phyloP scores from a whole-genome alignment of 2,113 vertebrate species.

The Nannobrachium achirus region DNA sequence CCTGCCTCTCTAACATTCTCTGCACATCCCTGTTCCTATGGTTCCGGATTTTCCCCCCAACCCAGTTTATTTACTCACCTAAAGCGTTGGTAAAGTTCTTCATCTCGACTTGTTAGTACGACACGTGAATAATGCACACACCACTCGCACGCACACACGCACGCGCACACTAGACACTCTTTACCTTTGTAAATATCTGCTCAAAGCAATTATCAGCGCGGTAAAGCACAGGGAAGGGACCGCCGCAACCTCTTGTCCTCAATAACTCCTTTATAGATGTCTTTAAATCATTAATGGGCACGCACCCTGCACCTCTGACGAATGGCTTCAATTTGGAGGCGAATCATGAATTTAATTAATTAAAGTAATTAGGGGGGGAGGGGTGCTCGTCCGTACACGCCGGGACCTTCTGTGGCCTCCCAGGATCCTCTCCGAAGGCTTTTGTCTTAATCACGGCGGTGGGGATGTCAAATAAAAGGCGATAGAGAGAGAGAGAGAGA shows the following conservation, averaged over 20 bases:
- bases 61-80: slow-evolving; percentile 56
- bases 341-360: slow-evolving; percentile 81
- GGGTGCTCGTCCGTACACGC: slow-evolving; percentile 52
- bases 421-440: slow-evolving; percentile 61
- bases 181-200: slow-evolving; percentile 66
- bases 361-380: slow-evolving; percentile 76
- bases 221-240: slow-evolving; percentile 50
- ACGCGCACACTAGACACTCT: no score
- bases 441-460: slow-evolving; percentile 74
- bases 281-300: slow-evolving; percentile 79
- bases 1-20: no score
- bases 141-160: no score
- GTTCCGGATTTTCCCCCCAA: no score
- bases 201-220: slow-evolving; percentile 61
- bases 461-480: slow-evolving; percentile 68
- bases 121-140: slow-evolving; percentile 39
- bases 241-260: slow-evolving; percentile 62
- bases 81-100: slow-evolving; percentile 40
- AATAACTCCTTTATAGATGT: slow-evolving; percentile 76
- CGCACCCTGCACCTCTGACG: slow-evolving; percentile 65
- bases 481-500: not conserved
- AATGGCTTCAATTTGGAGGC: slow-evolving; percentile 79
- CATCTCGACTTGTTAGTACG: slow-evolving; percentile 28
- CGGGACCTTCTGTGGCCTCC: slow-evolving; percentile 60
- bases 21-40: no score